These are phyloP conservation scores for Vannuccia rotundouncinata DNA, from an alignment of 2,888 invertebrate species.

Conservation along the genomic window DNA sequence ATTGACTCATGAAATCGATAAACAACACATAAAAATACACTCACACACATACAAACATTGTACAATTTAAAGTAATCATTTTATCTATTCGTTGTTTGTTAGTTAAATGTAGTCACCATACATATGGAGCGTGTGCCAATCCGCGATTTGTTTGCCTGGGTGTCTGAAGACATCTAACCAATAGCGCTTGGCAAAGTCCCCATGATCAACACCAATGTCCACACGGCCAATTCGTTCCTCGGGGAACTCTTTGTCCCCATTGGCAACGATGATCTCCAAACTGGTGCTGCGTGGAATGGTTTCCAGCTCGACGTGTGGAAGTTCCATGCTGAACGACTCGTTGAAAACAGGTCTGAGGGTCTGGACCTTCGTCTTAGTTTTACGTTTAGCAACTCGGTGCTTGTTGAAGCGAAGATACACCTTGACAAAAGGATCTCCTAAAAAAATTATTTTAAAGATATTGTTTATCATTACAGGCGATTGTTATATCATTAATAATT, in stretches of 20 bases:
- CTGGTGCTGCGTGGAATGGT: constrained; percentile 70
- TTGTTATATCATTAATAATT: too few species aligned
- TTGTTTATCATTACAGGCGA: too few species aligned
- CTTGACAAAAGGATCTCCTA: constrained; percentile 83
- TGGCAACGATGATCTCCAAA: constrained; percentile 78
- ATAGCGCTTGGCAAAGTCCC: constrained; percentile 59
- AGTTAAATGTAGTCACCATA: too few species aligned
- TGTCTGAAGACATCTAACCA: constrained; percentile 92
- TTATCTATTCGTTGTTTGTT: too few species aligned
- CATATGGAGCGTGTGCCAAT: constrained; percentile 95
- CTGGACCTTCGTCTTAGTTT: constrained; percentile 95
- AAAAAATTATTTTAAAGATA: too few species aligned
- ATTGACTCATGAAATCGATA: too few species aligned
- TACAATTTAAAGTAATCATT: too few species aligned
- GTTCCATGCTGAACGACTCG: constrained; percentile 94
- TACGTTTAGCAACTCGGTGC: constrained; percentile 96
- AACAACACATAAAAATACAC: too few species aligned
- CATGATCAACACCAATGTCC: constrained; percentile 67
- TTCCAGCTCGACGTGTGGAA: constrained; percentile 75
- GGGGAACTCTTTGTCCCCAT: constrained; percentile 96
- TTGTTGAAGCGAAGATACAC: constrained; percentile 92
- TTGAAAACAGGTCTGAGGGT: constrained; percentile 97
- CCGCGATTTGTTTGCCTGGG: constrained; percentile 74
- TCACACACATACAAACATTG: too few species aligned
- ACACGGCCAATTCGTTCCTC: constrained; percentile 95